These are phyloP conservation scores for Buceros bicornis DNA, from an alignment of 2,797 vertebrate species.

Conservation along the genomic window DNA sequence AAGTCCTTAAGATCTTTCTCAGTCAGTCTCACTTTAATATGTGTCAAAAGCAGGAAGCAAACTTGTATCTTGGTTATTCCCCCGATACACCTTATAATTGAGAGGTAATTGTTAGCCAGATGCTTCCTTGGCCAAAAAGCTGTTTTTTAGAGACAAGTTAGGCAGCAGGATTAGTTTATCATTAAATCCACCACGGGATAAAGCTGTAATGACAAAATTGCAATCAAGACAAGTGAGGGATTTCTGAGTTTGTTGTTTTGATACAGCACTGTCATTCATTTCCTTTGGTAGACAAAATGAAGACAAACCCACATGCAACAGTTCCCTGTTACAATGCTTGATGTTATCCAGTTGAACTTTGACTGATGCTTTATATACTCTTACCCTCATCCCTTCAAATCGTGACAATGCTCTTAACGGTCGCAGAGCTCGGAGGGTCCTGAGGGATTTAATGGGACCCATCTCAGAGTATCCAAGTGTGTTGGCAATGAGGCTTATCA, in stretches of 20 bases:
- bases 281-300: constrained; percentile 24
- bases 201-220: not conserved
- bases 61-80: constrained; percentile 14
- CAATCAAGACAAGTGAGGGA: not conserved
- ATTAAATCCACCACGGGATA: constrained; percentile 15
- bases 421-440: constrained; percentile 85
- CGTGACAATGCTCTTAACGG: constrained; percentile 84
- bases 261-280: not conserved
- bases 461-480: constrained; percentile 82
- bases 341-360: not conserved
- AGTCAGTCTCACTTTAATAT: not conserved
- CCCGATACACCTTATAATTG: not conserved
- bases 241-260: not conserved
- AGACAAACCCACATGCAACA: not conserved
- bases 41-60: constrained; percentile 8
- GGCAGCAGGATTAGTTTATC: constrained; percentile 38
- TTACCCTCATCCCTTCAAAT: constrained; percentile 89
- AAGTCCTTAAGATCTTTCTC: not conserved
- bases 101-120: constrained; percentile 39
- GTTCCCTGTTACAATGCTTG: not conserved
- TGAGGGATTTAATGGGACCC: constrained; percentile 84
- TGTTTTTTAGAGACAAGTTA: not conserved
- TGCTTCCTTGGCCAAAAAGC: constrained; percentile 16
- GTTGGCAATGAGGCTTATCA: constrained; percentile 82
- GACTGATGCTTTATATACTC: not conserved